These are phyloP conservation scores for Drosophila trapezifrons DNA, from an alignment of 1,140 invertebrate species.

Conservation along the genomic window DNA sequence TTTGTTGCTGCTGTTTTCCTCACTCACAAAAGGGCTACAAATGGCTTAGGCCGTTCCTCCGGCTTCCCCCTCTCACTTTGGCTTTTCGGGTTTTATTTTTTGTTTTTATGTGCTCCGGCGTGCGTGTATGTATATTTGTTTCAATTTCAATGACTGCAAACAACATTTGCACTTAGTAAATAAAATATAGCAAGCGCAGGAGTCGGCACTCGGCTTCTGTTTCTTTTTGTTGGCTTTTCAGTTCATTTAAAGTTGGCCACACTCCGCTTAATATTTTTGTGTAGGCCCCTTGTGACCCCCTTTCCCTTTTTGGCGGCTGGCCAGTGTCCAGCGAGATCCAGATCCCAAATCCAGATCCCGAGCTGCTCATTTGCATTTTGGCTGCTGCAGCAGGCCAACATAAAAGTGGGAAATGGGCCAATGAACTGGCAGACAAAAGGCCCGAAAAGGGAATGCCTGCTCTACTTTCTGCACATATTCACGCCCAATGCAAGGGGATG, in stretches of 20 bases:
- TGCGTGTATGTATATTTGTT: constrained; percentile 70
- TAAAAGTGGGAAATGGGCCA: constrained; percentile 45
- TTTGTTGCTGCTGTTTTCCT: constrained; percentile 55
- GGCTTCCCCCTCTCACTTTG: constrained; percentile 6
- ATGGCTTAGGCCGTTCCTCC: constrained; percentile 68
- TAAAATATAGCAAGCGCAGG: constrained; percentile 79
- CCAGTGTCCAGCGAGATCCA: constrained; percentile 31
- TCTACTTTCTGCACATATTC: constrained; percentile 19
- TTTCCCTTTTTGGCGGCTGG: constrained; percentile 29
- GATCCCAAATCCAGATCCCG: constrained; percentile 31
- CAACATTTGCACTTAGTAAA: constrained; percentile 82
- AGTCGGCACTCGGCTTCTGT: constrained; percentile 9
- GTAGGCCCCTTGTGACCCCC: constrained; percentile 4
- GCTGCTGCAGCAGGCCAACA: constrained; percentile 36
- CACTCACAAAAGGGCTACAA: constrained; percentile 79
- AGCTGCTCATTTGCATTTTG: constrained; percentile 62
- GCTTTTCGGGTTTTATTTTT: constrained; percentile 42
- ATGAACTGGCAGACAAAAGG: constrained; percentile 46
- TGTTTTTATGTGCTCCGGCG: constrained; percentile 35
- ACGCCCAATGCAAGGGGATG: not conserved
- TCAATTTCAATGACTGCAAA: constrained; percentile 82
- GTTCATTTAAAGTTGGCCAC: constrained; percentile 56
- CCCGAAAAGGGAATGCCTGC: constrained; percentile 30
- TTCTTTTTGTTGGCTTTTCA: constrained; percentile 15
- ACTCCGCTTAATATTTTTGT: constrained; percentile 24